Conservation (phyloP, 1,140 invertebrate species). For the Bombus balteatus region DNA sequence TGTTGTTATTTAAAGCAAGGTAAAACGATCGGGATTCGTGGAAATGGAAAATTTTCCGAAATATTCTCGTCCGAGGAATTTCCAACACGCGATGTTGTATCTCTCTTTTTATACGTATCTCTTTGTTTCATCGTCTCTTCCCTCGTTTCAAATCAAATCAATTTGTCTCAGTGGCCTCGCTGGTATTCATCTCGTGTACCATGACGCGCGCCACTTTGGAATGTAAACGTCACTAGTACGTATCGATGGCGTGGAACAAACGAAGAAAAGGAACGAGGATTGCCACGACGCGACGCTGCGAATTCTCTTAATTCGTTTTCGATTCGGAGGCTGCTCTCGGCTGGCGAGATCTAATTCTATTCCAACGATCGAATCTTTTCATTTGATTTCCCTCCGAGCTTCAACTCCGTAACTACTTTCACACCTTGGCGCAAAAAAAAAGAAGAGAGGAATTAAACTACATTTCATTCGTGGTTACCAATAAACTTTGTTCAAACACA, state of each 20-base stretch:
- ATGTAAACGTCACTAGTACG: conserved; percentile 15
- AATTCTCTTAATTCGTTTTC: conserved; percentile 16
- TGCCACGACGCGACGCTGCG: background rate
- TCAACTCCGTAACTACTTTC: background rate
- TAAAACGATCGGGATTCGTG: background rate
- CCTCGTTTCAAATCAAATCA: conserved; percentile 17
- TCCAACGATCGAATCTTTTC: background rate
- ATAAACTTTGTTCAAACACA: background rate
- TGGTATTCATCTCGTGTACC: conserved; percentile 16
- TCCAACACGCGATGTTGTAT: background rate
- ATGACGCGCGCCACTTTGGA: background rate
- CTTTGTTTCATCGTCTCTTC: background rate
- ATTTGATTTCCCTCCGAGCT: background rate
- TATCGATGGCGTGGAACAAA: conserved; percentile 5
- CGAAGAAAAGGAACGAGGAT: background rate
- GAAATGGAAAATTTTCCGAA: background rate
- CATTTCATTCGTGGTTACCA: background rate
- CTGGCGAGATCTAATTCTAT: conserved; percentile 12
- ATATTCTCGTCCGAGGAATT: no score
- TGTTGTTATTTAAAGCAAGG: background rate
- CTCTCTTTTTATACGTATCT: background rate
- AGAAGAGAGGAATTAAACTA: background rate
- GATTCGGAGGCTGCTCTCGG: background rate
- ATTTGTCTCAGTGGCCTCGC: background rate
- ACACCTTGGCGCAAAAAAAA: no score